Conservation (phyloP, 2,888 invertebrate genomes). For the Perizoma flavofasciatum region DNA sequence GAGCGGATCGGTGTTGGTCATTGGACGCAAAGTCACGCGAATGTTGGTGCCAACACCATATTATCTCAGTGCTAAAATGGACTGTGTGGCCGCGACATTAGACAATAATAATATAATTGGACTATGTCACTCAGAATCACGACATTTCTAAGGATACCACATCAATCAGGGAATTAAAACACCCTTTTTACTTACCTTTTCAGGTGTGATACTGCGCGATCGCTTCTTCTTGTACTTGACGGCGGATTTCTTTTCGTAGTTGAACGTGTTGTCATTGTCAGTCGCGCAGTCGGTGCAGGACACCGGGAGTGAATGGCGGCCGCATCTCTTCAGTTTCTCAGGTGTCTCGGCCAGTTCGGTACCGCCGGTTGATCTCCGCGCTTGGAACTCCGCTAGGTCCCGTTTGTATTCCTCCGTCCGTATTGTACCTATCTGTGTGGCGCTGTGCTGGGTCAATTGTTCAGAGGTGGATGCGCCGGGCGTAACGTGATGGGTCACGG, state of each 20-base stretch:
- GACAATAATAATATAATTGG: too few relatives aligned
- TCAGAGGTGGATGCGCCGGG: constrained; percentile 49
- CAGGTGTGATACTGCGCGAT: constrained; percentile 57
- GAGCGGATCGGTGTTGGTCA: too few relatives aligned
- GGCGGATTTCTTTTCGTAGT: constrained; percentile 75
- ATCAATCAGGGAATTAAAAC: too few relatives aligned
- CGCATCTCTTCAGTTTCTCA: constrained; percentile 65
- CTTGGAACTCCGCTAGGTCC: constrained; percentile 78
- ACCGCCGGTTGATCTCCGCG: constrained; percentile 64
- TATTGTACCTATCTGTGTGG: constrained; percentile 64
- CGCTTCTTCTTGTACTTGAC: constrained; percentile 70
- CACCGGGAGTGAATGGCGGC: constrained; percentile 69
- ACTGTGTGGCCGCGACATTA: too few relatives aligned
- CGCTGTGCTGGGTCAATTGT: constrained; percentile 30
- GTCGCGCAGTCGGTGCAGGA: constrained; percentile 71
- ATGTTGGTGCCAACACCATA: too few relatives aligned
- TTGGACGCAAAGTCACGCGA: too few relatives aligned
- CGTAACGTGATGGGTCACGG: constrained; percentile 63
- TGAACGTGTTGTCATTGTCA: constrained; percentile 70
- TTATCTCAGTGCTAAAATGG: too few relatives aligned
- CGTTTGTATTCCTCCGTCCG: constrained; percentile 78
- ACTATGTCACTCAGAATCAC: too few relatives aligned
- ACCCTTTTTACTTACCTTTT: constrained; percentile 33
- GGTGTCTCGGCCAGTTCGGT: constrained; percentile 62
- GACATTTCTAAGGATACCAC: too few relatives aligned